These are phyloP conservation scores for Caenorhabditis latens DNA, from an alignment of 1,140 invertebrate genomes.

Conservation along the genomic window DNA sequence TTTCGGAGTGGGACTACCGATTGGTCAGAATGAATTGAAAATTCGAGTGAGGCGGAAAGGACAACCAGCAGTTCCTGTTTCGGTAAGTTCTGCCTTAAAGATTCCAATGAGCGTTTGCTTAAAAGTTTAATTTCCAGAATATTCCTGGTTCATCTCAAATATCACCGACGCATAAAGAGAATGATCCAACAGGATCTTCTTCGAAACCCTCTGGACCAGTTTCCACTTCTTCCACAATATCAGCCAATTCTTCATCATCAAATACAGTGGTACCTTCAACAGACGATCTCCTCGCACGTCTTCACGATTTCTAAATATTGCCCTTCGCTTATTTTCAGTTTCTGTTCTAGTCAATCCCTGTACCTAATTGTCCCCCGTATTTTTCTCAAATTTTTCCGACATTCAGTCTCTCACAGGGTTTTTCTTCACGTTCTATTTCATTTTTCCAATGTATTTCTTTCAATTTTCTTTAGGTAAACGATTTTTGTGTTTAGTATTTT, in stretches of 20 bases:
- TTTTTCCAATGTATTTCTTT: conserved; percentile 30
- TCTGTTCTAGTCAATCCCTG: conserved; percentile 4
- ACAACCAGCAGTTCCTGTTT: conserved; percentile 50
- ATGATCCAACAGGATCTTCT: neutral
- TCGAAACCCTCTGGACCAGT: neutral
- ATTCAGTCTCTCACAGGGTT: neutral
- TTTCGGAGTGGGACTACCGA: neutral
- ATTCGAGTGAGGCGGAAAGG: conserved; percentile 34
- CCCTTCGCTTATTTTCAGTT: neutral
- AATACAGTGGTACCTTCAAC: conserved; percentile 21
- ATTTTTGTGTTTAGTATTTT: neutral
- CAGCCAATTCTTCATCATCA: conserved; percentile 22
- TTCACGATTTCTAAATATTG: conserved; percentile 33
- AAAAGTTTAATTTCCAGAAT: neutral
- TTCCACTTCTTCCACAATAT: neutral
- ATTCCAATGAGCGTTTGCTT: neutral
- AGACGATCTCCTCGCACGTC: conserved; percentile 53
- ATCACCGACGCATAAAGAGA: conserved; percentile 59
- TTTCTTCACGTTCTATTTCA: conserved; percentile 8
- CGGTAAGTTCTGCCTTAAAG: neutral
- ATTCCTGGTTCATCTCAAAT: neutral
- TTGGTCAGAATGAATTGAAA: conserved; percentile 28
- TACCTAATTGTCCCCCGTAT: neutral
- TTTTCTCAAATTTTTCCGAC: neutral
- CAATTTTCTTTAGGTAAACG: conserved; percentile 27